phyloP scores from a whole-genome alignment of 2,113 vertebrate species.

The Xyliphius kryptos region DNA sequence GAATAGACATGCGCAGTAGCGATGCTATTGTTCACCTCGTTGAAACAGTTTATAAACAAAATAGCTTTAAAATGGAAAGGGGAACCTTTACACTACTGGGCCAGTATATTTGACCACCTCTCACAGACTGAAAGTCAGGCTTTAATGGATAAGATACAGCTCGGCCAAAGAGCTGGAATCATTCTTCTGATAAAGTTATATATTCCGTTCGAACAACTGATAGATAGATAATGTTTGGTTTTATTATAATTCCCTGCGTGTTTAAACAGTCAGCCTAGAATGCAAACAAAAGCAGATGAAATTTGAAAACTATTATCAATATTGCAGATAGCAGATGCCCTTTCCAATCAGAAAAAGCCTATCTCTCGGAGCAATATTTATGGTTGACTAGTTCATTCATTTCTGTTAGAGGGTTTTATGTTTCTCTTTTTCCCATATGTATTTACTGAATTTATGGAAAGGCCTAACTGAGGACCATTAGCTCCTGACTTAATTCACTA shows the following conservation, averaged over 20 bases:
- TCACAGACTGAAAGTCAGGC: too few relatives aligned
- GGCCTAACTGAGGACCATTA: conserved; percentile 71
- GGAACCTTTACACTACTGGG: too few relatives aligned
- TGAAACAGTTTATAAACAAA: too few relatives aligned
- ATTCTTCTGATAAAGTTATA: conserved; percentile 99
- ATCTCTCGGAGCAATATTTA: conserved; percentile 98
- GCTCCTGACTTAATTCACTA: conserved; percentile 68
- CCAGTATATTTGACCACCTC: too few relatives aligned
- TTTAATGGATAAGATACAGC: conserved; percentile 99
- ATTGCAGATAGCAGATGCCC: conserved; percentile 99
- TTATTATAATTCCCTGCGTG: conserved; percentile 99
- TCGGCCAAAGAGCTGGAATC: conserved; percentile 98
- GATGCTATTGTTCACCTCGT: too few relatives aligned
- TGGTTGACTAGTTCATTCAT: conserved; percentile 98
- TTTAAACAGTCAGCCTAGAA: conserved; percentile 99
- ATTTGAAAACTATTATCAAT: conserved; percentile 99
- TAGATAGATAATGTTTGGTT: conserved; percentile 97
- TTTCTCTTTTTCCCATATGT: conserved; percentile 72
- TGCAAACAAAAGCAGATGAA: conserved; percentile 99
- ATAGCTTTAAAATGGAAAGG: too few relatives aligned
- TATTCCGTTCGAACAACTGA: conserved; percentile 98
- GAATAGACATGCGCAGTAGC: too few relatives aligned
- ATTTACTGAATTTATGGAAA: conserved; percentile 75
- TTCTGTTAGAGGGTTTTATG: conserved; percentile 98
- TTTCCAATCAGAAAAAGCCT: conserved; percentile 98